These are phyloP conservation scores for Luperina nickerlii DNA, from an alignment of 2,888 invertebrate genomes.

Conservation along the genomic window DNA sequence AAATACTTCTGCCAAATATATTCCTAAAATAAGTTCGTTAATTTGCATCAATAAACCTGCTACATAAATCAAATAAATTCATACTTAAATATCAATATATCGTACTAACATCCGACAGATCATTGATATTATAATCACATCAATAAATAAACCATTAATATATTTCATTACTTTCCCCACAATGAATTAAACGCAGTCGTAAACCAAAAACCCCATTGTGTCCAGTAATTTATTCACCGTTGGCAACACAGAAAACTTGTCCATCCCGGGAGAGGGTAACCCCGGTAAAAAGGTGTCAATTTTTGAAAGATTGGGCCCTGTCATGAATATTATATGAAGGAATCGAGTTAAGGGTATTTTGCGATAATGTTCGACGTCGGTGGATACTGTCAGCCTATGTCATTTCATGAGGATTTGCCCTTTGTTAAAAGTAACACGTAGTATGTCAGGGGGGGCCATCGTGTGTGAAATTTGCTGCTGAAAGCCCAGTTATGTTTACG, in stretches of 20 bases:
- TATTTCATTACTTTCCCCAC: constrained; percentile 69
- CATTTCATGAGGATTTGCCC: constrained; percentile 89
- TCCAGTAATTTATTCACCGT: constrained; percentile 88
- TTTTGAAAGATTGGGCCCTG: constrained; percentile 90
- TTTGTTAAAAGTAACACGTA: constrained; percentile 90
- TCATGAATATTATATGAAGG: constrained; percentile 90
- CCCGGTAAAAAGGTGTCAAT: constrained; percentile 88
- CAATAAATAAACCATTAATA: constrained; percentile 60
- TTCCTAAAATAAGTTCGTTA: not conserved
- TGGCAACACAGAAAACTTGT: constrained; percentile 88
- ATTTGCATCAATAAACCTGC: not conserved
- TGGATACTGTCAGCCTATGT: constrained; percentile 89
- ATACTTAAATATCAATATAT: constrained; percentile 10
- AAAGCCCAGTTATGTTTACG: constrained; percentile 71
- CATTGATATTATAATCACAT: constrained; percentile 54
- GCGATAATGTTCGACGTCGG: constrained; percentile 87
- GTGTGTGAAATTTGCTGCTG: constrained; percentile 81
- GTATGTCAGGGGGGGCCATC: constrained; percentile 81
- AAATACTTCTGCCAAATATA: not conserved
- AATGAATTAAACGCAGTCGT: constrained; percentile 78
- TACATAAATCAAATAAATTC: not conserved
- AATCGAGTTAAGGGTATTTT: constrained; percentile 90
- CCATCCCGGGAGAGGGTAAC: constrained; percentile 77
- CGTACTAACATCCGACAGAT: constrained; percentile 1
- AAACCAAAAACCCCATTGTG: constrained; percentile 78